Conservation (phyloP, 2,888 invertebrate species). For the Iselma pallidipennis region DNA sequence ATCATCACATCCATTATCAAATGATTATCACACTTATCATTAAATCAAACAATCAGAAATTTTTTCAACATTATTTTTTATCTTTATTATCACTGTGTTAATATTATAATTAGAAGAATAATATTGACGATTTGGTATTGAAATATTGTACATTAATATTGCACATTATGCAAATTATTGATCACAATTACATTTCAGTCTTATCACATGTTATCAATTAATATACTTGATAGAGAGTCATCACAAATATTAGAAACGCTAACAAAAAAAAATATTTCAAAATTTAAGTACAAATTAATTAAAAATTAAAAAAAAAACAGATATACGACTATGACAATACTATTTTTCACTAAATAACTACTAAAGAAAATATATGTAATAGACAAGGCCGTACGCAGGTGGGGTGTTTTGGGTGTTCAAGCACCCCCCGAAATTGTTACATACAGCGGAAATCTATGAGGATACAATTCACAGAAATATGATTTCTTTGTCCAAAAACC, state of each 20-base stretch:
- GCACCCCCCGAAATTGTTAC: no score
- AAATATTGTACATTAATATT: background rate
- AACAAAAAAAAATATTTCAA: background rate
- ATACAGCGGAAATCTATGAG: no score
- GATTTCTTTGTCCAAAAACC: no score
- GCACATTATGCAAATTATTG: background rate
- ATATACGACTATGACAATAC: background rate
- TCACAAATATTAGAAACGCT: background rate
- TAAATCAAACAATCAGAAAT: background rate
- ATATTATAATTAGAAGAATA: no score
- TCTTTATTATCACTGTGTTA: background rate
- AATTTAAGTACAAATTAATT: background rate
- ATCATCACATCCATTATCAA: no score
- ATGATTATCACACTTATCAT: background rate
- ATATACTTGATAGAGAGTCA: background rate
- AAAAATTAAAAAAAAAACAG: background rate
- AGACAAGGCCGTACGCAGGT: no score
- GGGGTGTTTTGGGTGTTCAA: no score
- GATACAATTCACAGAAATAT: no score
- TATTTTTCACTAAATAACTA: background rate
- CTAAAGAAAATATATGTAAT: background rate
- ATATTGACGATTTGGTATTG: background rate
- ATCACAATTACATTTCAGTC: background rate
- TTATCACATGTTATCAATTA: background rate
- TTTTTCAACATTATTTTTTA: background rate